Evolutionary conservation across 2,888 invertebrate genomes (phyloP).

Genomic region (Cataglyphis albicans): DNA sequence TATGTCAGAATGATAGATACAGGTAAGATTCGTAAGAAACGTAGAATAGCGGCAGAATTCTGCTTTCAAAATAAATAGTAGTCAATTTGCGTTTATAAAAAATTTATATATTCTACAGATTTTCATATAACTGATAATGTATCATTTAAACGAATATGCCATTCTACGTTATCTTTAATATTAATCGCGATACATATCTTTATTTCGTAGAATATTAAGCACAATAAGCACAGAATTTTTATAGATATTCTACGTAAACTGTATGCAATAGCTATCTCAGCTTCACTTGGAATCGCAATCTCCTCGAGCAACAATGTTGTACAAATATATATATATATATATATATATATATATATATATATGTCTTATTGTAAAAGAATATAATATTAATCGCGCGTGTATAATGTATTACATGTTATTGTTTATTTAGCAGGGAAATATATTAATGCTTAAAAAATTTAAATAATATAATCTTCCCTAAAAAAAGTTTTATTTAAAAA

Average conservation of each 20-base stretch:
- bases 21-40: slow-evolving; percentile 9
- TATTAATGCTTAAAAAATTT: background rate
- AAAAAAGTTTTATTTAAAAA: background rate
- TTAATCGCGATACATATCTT: slow-evolving; percentile 13
- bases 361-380: slow-evolving; percentile 28
- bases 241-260: slow-evolving; percentile 22
- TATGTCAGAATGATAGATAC: slow-evolving; percentile 73
- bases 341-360: background rate
- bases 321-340: slow-evolving; percentile 6
- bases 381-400: background rate
- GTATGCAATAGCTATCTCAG: slow-evolving; percentile 57
- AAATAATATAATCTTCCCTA: background rate
- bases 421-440: slow-evolving; percentile 1
- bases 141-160: background rate
- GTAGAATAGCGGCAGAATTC: background rate
- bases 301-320: slow-evolving; percentile 32
- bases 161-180: background rate
- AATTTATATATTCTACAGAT: background rate
- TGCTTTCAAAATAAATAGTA: slow-evolving; percentile 3
- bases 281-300: slow-evolving; percentile 43
- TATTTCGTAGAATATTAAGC: slow-evolving; percentile 26
- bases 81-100: background rate
- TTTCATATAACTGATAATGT: background rate
- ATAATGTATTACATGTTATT: slow-evolving; percentile 22
- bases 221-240: slow-evolving; percentile 29